Conservation (phyloP, 1,140 invertebrate genomes). For the Physella acuta region DNA sequence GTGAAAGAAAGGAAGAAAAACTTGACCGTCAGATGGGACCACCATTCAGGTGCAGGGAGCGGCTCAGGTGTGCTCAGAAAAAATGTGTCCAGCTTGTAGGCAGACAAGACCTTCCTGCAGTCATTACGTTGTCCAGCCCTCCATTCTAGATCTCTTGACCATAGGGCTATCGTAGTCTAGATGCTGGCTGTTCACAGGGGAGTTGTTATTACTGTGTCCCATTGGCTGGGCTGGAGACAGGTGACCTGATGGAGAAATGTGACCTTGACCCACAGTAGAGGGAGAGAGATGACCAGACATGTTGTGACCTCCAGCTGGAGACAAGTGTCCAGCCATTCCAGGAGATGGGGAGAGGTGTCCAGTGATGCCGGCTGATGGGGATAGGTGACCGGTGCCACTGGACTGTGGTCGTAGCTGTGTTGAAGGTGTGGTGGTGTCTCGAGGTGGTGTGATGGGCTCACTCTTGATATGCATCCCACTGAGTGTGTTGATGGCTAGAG, state of each 20-base stretch:
- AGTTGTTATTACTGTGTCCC: constrained; percentile 36
- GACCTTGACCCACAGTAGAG: constrained; percentile 22
- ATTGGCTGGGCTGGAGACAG: constrained; percentile 37
- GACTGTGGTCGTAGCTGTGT: constrained; percentile 47
- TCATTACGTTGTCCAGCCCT: constrained; percentile 48
- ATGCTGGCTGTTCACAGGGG: constrained; percentile 35
- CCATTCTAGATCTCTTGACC: constrained; percentile 49
- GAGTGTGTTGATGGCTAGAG: constrained; percentile 76
- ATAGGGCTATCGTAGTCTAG: constrained; percentile 51
- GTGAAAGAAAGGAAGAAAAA: constrained; percentile 1
- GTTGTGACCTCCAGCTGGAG: constrained; percentile 35
- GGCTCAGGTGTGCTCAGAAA: not conserved
- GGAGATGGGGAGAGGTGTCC: constrained; percentile 44
- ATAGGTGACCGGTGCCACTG: constrained; percentile 28
- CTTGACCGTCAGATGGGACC: constrained; percentile 7
- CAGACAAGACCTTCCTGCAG: constrained; percentile 22
- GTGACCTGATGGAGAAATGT: constrained; percentile 26
- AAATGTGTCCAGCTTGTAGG: constrained; percentile 10
- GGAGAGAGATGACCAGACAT: constrained; percentile 25
- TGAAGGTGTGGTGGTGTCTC: constrained; percentile 64
- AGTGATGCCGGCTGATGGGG: constrained; percentile 37
- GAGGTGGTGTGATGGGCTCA: constrained; percentile 88
- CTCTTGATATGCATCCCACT: constrained; percentile 90
- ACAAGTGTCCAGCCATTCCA: constrained; percentile 43
- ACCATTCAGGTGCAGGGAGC: not conserved